Conservation (phyloP, 2,888 invertebrate genomes). For the Caenorhabditis angaria region DNA sequence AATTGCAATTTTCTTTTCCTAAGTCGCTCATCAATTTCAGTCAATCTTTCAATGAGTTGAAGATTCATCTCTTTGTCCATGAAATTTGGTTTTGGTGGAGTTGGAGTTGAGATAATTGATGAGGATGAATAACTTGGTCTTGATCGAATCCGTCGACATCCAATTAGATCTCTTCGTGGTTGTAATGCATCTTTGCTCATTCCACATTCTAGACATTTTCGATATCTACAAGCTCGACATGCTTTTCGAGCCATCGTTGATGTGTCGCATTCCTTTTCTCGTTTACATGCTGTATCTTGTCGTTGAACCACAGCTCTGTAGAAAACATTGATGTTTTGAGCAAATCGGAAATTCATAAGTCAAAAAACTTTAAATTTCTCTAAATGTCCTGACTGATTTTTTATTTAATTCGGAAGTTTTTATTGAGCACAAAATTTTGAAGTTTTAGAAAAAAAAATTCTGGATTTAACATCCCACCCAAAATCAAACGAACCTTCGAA, state of each 20-base stretch:
- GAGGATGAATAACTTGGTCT: constrained; percentile 33
- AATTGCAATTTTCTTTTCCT: constrained; percentile 62
- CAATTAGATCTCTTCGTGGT: constrained; percentile 70
- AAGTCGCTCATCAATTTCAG: constrained; percentile 48
- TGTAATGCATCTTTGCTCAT: constrained; percentile 71
- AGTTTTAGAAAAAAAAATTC: not conserved
- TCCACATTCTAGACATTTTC: constrained; percentile 69
- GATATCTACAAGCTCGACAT: constrained; percentile 70
- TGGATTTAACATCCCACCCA: not conserved
- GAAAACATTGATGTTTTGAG: not conserved
- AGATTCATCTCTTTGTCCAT: constrained; percentile 37
- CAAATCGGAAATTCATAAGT: not conserved
- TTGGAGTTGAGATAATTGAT: constrained; percentile 19
- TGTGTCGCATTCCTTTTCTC: constrained; percentile 62
- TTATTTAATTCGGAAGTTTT: no score
- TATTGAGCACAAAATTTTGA: not conserved
- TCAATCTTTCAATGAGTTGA: constrained; percentile 48
- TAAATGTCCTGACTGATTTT: no score
- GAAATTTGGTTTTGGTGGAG: constrained; percentile 18
- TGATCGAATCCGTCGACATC: constrained; percentile 52
- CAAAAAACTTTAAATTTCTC: constrained; percentile 2
- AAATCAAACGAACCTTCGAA: constrained; percentile 56
- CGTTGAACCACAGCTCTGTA: constrained; percentile 71
- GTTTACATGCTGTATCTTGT: constrained; percentile 69
- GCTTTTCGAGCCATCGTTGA: constrained; percentile 61